Evolutionary conservation across 2,888 invertebrate species (phyloP).

Genomic region (Exephanes ischioxanthus): DNA sequence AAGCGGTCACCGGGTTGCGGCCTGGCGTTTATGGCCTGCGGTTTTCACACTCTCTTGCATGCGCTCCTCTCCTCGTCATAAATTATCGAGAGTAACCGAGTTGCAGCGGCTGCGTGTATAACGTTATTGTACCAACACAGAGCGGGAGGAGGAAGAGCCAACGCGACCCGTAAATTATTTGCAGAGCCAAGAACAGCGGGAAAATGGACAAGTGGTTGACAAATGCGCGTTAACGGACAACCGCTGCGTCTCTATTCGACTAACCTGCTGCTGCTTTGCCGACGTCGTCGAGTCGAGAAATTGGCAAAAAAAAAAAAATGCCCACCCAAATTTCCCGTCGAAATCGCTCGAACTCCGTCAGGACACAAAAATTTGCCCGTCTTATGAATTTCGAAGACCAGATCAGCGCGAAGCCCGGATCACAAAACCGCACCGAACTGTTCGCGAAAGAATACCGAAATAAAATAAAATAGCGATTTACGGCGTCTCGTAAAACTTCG

Average conservation of each 20-base stretch:
- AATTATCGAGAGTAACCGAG: constrained; percentile 67
- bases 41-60: constrained; percentile 74
- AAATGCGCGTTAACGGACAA: constrained; percentile 45
- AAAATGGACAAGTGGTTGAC: constrained; percentile 44
- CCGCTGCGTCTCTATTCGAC: constrained; percentile 48
- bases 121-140: not conserved
- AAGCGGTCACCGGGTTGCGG: constrained; percentile 67
- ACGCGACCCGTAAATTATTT: constrained; percentile 66
- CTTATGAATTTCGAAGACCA: too few relatives aligned
- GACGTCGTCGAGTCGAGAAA: constrained; percentile 3
- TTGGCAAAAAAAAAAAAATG: not conserved
- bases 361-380: too few relatives aligned
- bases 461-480: constrained; percentile 20
- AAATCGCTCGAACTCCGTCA: not conserved
- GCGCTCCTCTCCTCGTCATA: constrained; percentile 67
- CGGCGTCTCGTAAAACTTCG: constrained; percentile 7
- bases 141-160: constrained; percentile 28
- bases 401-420: too few relatives aligned
- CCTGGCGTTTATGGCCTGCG: constrained; percentile 75
- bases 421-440: constrained; percentile 8
- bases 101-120: constrained; percentile 33
- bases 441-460: constrained; percentile 9
- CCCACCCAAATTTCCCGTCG: not conserved
- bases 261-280: constrained; percentile 53
- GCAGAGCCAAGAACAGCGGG: constrained; percentile 37